A percentile compares a stretch with the other conserved stretches of the same genome.
phyloP scores from a whole-genome alignment of 1,140 invertebrate genomes.

The Temnothorax nylanderi region DNA sequence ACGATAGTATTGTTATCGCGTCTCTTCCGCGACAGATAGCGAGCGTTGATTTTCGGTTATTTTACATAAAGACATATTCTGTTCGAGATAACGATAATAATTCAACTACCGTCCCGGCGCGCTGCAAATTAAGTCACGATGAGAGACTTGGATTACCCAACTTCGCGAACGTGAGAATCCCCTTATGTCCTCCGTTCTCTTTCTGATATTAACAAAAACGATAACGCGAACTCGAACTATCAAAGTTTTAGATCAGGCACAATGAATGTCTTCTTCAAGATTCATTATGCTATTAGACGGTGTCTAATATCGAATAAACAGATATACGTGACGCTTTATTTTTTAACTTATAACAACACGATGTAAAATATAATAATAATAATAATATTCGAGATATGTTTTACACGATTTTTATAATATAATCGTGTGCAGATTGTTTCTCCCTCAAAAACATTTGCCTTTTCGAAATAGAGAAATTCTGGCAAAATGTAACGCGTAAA shows the following conservation, averaged over 20 bases:
- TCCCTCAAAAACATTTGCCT: background rate
- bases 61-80: background rate
- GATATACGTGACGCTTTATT: background rate
- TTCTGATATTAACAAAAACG: conserved; percentile 22
- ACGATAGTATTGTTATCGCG: background rate
- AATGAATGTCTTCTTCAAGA: background rate
- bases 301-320: background rate
- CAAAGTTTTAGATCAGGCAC: background rate
- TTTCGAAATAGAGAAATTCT: background rate
- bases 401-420: background rate
- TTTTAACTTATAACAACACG: background rate
- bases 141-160: conserved; percentile 39
- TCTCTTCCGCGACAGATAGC: background rate
- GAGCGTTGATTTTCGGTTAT: conserved; percentile 9
- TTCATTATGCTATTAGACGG: background rate
- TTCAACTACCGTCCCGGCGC: conserved; percentile 6
- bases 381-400: background rate
- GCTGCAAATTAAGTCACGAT: conserved; percentile 38
- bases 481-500: background rate
- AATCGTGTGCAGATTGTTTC: background rate
- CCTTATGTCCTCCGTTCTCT: conserved; percentile 9
- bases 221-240: background rate
- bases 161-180: background rate
- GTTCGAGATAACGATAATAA: conserved; percentile 44
- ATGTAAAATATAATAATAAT: background rate